Evolutionary conservation across 2,113 vertebrate genomes (phyloP), one percentile per base, ranked within the genome.

Genomic region (Eira barbara): DNA sequence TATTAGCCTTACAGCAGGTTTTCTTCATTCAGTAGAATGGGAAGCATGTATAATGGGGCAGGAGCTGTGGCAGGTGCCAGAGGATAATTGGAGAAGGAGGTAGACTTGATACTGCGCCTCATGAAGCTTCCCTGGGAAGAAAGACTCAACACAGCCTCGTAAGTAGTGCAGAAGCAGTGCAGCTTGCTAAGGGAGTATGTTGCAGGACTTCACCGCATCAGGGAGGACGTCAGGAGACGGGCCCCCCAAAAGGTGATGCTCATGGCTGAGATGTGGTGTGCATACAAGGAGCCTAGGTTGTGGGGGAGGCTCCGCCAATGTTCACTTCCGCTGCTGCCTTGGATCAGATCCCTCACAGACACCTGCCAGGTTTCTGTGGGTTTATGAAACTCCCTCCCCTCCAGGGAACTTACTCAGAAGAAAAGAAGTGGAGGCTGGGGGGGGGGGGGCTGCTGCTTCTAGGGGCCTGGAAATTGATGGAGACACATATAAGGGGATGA

Each of bases 401-500:
- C 47, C 14, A 36, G 96, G 85, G 67, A 94, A 29, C 21, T 36
- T 42, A 83, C n/a, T 79, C 71, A 81, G 89, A 61, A 87, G 83
- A 92, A 89, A 93, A 71, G 86, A 78, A 45, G 15, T 20, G 36
- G 59, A 69, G 2, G 9, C 87, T 87, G 69, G 82, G 82, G 47
- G 13, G 12, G 47, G 47, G 49, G 3, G 14, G 79, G 83, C n/a
- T n/a, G 83, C 34, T 27, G 36, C 47, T 93, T 93, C 47, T 79
- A 36, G 89, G 39, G 82, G 42, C 89, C 67, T 95, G 74, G 83
- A 90, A 87, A 94, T n/a, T 71, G 95, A 91, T 89, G 93, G 78
- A 97, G 95, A 95, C 4, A 1, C 52, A 39, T 27, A 73, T 34
- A 74, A 91, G 89, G 89, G 83, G 74, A 89, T 1, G 73, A 71